Conservation (phyloP, 2,113 vertebrate species). For the Eudyptes chrysolophus region DNA sequence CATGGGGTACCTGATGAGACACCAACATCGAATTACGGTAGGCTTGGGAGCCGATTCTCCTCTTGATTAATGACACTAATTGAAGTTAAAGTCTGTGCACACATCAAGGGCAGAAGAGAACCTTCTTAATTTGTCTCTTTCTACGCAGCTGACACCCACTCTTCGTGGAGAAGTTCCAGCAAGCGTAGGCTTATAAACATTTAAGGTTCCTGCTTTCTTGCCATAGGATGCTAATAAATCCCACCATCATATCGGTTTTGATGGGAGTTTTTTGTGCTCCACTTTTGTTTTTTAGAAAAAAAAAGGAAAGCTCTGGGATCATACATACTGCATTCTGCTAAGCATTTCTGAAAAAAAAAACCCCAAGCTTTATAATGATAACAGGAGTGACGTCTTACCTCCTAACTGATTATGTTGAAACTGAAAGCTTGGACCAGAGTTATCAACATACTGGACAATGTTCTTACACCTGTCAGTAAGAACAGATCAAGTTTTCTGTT, state of each 20-base stretch:
- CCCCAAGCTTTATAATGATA: neutral
- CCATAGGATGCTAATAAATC: neutral
- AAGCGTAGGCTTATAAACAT: neutral
- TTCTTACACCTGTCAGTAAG: neutral
- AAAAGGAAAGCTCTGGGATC: neutral
- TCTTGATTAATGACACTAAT: constrained; percentile 62
- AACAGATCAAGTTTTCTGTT: neutral
- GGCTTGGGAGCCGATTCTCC: neutral
- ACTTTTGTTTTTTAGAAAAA: neutral
- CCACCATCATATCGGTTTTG: neutral
- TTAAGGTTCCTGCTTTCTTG: neutral
- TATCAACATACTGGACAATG: neutral
- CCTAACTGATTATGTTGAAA: neutral
- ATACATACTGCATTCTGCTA: neutral
- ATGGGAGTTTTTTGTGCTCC: neutral
- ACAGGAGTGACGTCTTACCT: neutral
- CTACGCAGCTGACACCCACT: neutral
- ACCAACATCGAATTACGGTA: neutral
- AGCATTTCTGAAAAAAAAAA: neutral
- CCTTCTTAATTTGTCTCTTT: constrained; percentile 14
- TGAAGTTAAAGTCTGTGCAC: constrained; percentile 23
- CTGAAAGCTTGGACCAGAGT: neutral
- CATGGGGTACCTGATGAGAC: neutral
- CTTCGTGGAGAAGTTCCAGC: neutral
- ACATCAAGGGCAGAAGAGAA: neutral